Evolutionary conservation across 2,113 vertebrate species (phyloP).

Genomic region (Baryphthengus martii): DNA sequence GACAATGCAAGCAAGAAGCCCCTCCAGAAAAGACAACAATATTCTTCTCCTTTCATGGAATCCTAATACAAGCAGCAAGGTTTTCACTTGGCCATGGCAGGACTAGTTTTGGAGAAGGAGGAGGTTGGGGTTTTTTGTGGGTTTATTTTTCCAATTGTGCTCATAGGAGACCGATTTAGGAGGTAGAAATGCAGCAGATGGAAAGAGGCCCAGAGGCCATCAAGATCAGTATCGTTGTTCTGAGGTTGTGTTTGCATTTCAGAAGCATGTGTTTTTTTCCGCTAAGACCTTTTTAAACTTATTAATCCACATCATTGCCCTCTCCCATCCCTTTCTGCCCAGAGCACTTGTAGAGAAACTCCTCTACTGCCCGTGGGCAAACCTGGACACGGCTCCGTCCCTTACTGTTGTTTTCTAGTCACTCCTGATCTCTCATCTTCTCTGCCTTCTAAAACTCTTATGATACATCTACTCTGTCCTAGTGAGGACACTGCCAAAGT

Average conservation of each 20-base stretch:
- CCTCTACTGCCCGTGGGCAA: background rate
- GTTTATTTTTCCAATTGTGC: background rate
- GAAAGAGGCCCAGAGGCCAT: background rate
- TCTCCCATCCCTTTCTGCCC: background rate
- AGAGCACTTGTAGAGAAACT: background rate
- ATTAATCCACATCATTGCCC: background rate
- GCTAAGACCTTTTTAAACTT: background rate
- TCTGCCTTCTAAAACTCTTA: background rate
- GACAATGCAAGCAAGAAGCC: background rate
- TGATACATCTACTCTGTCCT: background rate
- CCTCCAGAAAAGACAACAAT: background rate
- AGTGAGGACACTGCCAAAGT: too few relatives aligned
- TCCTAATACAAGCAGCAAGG: background rate
- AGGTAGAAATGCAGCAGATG: background rate
- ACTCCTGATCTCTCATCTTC: background rate
- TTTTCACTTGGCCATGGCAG: background rate
- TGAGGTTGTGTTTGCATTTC: background rate
- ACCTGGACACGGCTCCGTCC: background rate
- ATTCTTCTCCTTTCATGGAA: background rate
- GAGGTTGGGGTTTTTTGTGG: accelerated
- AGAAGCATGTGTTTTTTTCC: background rate
- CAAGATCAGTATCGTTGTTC: background rate
- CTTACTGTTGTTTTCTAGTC: background rate
- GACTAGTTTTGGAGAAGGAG: background rate
- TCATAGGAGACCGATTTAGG: background rate